phyloP scores from a whole-genome alignment of 1,140 invertebrate species.

The Drosophila repleta region DNA sequence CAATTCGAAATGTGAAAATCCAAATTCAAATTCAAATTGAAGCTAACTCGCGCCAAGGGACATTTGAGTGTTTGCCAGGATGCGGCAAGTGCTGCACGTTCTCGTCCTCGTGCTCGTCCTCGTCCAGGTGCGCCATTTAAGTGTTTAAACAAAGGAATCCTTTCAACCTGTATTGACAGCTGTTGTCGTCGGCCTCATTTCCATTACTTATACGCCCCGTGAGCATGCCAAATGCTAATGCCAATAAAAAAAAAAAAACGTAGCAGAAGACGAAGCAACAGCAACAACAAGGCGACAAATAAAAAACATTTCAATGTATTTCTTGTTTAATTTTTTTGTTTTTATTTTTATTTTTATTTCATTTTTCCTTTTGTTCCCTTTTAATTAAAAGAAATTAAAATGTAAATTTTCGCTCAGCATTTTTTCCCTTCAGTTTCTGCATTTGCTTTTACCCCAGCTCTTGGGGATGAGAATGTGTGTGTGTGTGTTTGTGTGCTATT shows the following conservation, averaged over 20 bases:
- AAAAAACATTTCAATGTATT: conserved; percentile 65
- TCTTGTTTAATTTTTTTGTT: conserved; percentile 26
- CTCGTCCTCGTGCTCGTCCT: background rate
- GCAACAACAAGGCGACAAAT: conserved; percentile 7
- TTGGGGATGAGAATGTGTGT: background rate
- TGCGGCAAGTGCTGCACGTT: background rate
- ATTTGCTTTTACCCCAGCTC: conserved; percentile 23
- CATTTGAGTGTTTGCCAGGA: conserved; percentile 7
- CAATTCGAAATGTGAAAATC: conserved; percentile 11
- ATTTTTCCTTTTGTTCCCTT: conserved; percentile 41
- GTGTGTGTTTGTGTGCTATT: background rate
- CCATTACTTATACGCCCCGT: conserved; percentile 41
- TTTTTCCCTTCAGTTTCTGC: background rate
- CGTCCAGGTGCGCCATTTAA: conserved; percentile 33
- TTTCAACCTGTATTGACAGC: conserved; percentile 77
- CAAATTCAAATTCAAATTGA: conserved; percentile 41
- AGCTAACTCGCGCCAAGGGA: conserved; percentile 32
- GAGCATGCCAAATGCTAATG: conserved; percentile 52
- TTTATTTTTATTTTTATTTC: conserved; percentile 17
- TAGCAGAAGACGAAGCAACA: background rate
- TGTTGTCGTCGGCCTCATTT: conserved; percentile 51
- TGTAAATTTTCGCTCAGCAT: conserved; percentile 61
- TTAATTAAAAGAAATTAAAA: conserved; percentile 82
- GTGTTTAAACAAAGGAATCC: conserved; percentile 41
- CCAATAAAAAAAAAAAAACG: conserved; percentile 36